These are phyloP conservation scores for Cephus pygmeus DNA, from an alignment of 2,888 invertebrate species.

Conservation along the genomic window DNA sequence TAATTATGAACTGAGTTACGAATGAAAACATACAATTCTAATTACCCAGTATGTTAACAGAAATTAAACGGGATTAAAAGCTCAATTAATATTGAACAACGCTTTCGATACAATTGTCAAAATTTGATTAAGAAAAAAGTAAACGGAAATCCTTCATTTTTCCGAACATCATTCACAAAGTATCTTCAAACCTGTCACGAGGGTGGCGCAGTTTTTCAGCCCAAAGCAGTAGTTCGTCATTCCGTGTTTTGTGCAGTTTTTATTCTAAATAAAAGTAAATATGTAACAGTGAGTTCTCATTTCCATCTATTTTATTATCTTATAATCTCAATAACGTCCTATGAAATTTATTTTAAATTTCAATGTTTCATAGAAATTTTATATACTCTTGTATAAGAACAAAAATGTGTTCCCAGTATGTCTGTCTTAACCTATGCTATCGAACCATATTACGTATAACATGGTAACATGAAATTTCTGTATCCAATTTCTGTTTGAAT, in stretches of 20 bases:
- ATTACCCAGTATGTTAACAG: background rate
- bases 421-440: constrained; percentile 22
- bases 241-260: constrained; percentile 44
- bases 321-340: constrained; percentile 2
- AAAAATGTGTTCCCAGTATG: constrained; percentile 1
- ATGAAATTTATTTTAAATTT: constrained; percentile 8
- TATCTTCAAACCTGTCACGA: constrained; percentile 31
- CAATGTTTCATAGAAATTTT: background rate
- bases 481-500: background rate
- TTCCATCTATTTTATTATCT: constrained; percentile 4
- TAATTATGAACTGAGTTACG: background rate
- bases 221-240: constrained; percentile 42
- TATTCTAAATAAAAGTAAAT: constrained; percentile 51
- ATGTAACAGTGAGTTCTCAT: constrained; percentile 56
- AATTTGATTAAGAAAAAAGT: background rate
- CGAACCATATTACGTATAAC: constrained; percentile 9
- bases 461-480: constrained; percentile 1
- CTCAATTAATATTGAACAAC: background rate
- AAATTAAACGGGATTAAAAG: background rate
- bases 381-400: background rate
- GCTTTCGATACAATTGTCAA: background rate
- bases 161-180: background rate
- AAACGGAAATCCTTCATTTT: background rate
- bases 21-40: background rate
- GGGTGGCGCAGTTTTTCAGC: constrained; percentile 41